phyloP scores from a whole-genome alignment of 2,113 vertebrate genomes.

The Hepsetus odoe region DNA sequence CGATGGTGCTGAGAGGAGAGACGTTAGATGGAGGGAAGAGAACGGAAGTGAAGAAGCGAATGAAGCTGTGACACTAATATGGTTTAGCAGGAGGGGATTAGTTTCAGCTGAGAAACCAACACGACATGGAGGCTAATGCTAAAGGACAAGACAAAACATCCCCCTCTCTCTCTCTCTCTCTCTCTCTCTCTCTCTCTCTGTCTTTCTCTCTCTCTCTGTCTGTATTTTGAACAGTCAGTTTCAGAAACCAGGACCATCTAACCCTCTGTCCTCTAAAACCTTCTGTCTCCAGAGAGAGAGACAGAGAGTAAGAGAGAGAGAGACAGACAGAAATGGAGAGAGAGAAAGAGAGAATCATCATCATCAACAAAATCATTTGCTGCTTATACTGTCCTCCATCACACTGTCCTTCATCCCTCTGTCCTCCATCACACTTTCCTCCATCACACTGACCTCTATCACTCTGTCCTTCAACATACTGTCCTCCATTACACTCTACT shows the following conservation, averaged over 20 bases:
- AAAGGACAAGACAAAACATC: conserved; percentile 32
- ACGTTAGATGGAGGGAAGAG: conserved; percentile 1
- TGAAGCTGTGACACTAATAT: conserved; percentile 61
- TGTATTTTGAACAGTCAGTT: neutral
- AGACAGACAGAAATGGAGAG: neutral
- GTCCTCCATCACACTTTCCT: too few relatives aligned
- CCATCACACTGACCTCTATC: too few relatives aligned
- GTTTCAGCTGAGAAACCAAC: conserved; percentile 32
- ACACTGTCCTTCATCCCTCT: too few relatives aligned
- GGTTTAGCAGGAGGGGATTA: conserved; percentile 58
- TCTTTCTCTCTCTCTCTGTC: neutral
- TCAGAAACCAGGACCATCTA: conserved; percentile 12
- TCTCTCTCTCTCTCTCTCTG: neutral
- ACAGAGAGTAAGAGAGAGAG: conserved; percentile 14
- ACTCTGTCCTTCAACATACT: too few relatives aligned
- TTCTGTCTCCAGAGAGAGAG: conserved; percentile 42
- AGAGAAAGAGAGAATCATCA: too few relatives aligned
- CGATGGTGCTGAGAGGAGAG: neutral
- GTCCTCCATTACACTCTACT: too few relatives aligned
- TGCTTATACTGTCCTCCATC: too few relatives aligned
- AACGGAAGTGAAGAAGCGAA: conserved; percentile 44
- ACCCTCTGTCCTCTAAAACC: conserved; percentile 65
- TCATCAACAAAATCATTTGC: too few relatives aligned
- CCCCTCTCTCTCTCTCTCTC: neutral
- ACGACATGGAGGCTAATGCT: conserved; percentile 49